A percentile compares a stretch with the other conserved stretches of the same genome.
These are phyloP conservation scores for Masnerella sp. DNA, from an alignment of 2,888 invertebrate species.

Conservation along the genomic window DNA sequence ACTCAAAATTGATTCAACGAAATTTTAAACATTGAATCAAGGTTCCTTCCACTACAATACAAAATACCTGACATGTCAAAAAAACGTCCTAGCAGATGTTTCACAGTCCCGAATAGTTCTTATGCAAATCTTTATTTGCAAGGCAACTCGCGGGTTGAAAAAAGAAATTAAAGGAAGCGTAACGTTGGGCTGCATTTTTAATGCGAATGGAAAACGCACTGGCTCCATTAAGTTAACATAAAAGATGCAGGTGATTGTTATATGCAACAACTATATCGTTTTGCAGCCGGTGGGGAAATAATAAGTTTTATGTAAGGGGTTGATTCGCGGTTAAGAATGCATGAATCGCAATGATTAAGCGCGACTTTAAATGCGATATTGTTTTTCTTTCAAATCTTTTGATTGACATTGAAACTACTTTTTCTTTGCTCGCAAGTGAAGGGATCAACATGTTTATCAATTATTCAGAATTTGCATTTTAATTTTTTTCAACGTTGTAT, in stretches of 20 bases:
- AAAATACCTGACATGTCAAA: too few species aligned
- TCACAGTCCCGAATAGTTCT: background rate
- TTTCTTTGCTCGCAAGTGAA: background rate
- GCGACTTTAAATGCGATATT: constrained; percentile 2
- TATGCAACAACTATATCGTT: constrained; percentile 20
- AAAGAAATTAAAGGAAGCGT: constrained; percentile 26
- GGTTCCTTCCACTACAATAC: too few species aligned
- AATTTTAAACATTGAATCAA: too few species aligned
- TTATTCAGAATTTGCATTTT: too few species aligned
- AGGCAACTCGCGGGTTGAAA: constrained; percentile 1
- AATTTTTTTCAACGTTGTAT: background rate
- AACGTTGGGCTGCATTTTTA: constrained; percentile 19
- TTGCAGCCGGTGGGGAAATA: constrained; percentile 1
- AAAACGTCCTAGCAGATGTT: too few species aligned
- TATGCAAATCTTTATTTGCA: constrained; percentile 24
- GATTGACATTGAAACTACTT: background rate
- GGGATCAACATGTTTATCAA: too few species aligned
- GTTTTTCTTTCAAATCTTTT: constrained; percentile 13
- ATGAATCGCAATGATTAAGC: constrained; percentile 21
- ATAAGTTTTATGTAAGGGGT: constrained; percentile 31
- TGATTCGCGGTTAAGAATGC: constrained; percentile 34
- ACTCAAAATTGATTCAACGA: too few species aligned
- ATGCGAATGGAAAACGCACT: constrained; percentile 16
- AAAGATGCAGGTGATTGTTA: constrained; percentile 27
- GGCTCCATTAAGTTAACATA: constrained; percentile 28